phyloP scores from a whole-genome alignment of 2,113 vertebrate genomes.

The Oriolus oriolus region DNA sequence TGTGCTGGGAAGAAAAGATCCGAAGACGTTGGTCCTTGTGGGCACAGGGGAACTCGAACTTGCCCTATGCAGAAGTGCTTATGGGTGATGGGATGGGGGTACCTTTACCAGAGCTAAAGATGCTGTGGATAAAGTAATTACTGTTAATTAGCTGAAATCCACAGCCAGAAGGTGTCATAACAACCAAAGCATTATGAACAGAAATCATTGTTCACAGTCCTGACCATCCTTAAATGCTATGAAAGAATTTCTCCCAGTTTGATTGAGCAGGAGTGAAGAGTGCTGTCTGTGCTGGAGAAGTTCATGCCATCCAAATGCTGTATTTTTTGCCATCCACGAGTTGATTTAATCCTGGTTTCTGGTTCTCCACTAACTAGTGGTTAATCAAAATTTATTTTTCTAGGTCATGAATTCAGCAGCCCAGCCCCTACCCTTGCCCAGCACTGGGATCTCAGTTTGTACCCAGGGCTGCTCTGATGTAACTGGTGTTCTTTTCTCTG shows the following conservation, averaged over 20 bases:
- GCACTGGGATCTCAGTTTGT: neutral
- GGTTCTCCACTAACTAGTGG: neutral
- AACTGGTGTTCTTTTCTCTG: neutral
- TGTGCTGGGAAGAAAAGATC: neutral
- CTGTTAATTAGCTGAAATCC: constrained; percentile 38
- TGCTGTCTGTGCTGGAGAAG: neutral
- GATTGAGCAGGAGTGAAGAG: neutral
- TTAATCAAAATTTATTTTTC: neutral
- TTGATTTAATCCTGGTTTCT: neutral
- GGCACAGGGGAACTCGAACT: neutral
- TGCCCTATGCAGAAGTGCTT: neutral
- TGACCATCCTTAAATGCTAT: neutral
- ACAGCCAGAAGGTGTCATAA: constrained; percentile 56
- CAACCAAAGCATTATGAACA: constrained; percentile 28
- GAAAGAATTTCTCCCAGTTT: neutral
- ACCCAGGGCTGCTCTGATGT: neutral
- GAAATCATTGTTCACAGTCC: neutral
- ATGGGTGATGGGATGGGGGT: neutral
- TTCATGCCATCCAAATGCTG: neutral
- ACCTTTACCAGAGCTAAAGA: neutral
- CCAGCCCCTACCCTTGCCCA: neutral
- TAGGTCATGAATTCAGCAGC: neutral
- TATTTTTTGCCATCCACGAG: neutral
- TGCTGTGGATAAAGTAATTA: neutral
- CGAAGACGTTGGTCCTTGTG: rapidly evolving